phyloP scores from a whole-genome alignment of 2,113 vertebrate species.

The Coregonus clupeaformis region DNA sequence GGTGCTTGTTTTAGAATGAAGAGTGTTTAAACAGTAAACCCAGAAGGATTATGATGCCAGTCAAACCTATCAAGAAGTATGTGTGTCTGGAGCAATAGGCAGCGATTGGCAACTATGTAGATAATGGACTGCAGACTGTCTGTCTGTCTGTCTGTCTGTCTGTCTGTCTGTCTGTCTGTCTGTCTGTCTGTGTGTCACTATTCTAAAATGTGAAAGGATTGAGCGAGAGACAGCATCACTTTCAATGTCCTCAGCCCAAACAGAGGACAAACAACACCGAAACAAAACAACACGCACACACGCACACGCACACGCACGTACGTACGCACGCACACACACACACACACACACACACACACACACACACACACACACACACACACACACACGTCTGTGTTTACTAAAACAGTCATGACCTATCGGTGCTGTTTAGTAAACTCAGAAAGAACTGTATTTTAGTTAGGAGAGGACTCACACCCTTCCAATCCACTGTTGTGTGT shows the following conservation, averaged over 20 bases:
- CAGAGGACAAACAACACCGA: constrained; percentile 43
- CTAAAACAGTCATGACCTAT: constrained; percentile 73
- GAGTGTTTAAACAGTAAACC: constrained; percentile 45
- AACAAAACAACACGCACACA: constrained; percentile 25
- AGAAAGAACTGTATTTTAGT: constrained; percentile 29
- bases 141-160: no score
- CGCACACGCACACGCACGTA: no score
- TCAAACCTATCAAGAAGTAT: constrained; percentile 17
- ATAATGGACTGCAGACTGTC: no score
- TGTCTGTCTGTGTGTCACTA: constrained; percentile 19
- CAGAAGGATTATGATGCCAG: constrained; percentile 21
- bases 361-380: no score
- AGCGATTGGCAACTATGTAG: no score
- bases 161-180: no score
- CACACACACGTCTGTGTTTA: constrained; percentile 63
- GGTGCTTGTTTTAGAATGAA: neutral
- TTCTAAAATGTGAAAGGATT: neutral
- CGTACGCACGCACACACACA: no score
- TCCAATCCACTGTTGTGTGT: constrained; percentile 67
- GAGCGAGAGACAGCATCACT: neutral
- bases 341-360: no score
- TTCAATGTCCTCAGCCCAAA: constrained; percentile 13
- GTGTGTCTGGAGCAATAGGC: no score
- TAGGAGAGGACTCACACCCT: constrained; percentile 42
- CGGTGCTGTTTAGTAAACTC: constrained; percentile 77